Conservation (phyloP, 2,797 vertebrate species). For the Synaphobranchus kaupii region DNA sequence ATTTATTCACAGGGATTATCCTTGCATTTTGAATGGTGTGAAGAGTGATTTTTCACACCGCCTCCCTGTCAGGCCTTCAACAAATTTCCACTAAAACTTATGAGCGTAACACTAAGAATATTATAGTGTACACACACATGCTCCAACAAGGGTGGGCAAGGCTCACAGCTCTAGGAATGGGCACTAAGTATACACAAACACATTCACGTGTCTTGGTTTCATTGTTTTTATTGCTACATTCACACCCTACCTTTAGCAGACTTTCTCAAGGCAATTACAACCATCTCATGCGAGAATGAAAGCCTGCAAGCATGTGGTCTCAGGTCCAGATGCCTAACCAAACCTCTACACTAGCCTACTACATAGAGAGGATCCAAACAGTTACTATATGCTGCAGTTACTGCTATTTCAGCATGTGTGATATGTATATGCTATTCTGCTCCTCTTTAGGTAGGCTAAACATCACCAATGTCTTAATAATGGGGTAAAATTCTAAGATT, state of each 20-base stretch:
- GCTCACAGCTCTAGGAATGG: slow-evolving; percentile 29
- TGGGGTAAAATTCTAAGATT: neutral
- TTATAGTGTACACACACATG: slow-evolving; percentile 53
- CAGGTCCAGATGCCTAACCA: neutral
- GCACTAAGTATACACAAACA: neutral
- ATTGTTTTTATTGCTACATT: neutral
- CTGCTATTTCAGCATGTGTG: neutral
- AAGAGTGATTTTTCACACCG: slow-evolving; percentile 54
- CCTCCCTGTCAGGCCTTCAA: slow-evolving; percentile 57
- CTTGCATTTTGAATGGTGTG: slow-evolving; percentile 57
- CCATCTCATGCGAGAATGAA: neutral
- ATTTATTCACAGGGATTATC: slow-evolving; percentile 62
- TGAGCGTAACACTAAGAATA: slow-evolving; percentile 59
- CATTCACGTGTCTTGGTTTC: neutral
- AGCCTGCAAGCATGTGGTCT: neutral
- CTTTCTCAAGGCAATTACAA: neutral
- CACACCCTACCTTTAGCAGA: neutral
- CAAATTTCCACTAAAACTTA: slow-evolving; percentile 70
- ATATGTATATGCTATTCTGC: neutral
- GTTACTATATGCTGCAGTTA: neutral
- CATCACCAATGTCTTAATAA: too few species aligned
- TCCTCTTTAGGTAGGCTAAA: too few species aligned
- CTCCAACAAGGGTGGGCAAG: slow-evolving; percentile 48
- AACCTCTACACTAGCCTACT: neutral
- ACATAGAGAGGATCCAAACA: neutral